Evolutionary conservation across 2,888 invertebrate species (phyloP).

Genomic region (Yponomeuta malinellus): DNA sequence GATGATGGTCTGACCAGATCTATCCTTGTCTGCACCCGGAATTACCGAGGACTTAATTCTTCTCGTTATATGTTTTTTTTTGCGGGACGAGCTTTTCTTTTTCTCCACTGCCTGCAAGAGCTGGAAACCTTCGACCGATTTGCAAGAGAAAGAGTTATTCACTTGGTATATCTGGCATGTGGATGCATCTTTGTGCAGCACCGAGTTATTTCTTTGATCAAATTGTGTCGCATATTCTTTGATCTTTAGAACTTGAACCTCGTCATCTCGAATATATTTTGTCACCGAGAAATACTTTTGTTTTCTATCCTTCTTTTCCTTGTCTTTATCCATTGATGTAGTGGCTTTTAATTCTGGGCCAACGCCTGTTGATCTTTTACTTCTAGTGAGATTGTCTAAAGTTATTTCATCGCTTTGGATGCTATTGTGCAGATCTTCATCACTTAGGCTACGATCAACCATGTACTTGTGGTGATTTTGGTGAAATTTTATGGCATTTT

Average conservation of each 20-base stretch:
- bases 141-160: conserved; percentile 43
- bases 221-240: conserved; percentile 31
- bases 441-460: not conserved
- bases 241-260: conserved; percentile 48
- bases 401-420: not conserved
- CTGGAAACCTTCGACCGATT: conserved; percentile 36
- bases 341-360: not conserved
- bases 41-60: not conserved
- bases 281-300: conserved; percentile 31
- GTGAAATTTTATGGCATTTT: not conserved
- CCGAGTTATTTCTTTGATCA: conserved; percentile 23
- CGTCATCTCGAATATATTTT: conserved; percentile 43
- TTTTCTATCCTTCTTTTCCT: not conserved
- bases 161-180: conserved; percentile 49
- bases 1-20: not conserved
- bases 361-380: not conserved
- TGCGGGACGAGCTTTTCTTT: not conserved
- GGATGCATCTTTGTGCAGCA: conserved; percentile 18
- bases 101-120: conserved; percentile 33
- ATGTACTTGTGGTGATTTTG: not conserved
- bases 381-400: not conserved
- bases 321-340: not conserved
- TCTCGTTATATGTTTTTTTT: not conserved
- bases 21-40: not conserved
- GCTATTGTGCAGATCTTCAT: not conserved